These are phyloP conservation scores for Sebastes cheni DNA, from an alignment of 2,797 vertebrate genomes.

Conservation along the genomic window DNA sequence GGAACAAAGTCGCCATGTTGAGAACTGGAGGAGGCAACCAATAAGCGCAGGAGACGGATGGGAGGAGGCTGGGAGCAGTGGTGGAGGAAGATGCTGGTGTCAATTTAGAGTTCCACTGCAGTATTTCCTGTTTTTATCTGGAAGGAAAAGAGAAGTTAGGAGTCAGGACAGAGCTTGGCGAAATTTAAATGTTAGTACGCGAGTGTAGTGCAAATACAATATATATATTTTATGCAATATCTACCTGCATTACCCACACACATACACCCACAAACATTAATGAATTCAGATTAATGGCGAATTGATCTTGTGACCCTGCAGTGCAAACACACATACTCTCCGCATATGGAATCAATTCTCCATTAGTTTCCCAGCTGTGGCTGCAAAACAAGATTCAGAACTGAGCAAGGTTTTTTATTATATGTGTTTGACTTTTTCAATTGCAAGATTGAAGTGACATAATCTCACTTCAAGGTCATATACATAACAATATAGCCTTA, in stretches of 20 bases:
- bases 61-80: not conserved
- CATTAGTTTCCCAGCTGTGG: slow-evolving; percentile 11
- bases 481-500: not conserved
- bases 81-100: not conserved
- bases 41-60: not conserved
- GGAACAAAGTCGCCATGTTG: slow-evolving; percentile 84
- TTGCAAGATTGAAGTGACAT: not conserved
- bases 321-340: not conserved
- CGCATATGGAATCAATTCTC: not conserved
- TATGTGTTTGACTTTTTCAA: not conserved
- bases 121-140: slow-evolving; percentile 5
- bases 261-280: not conserved
- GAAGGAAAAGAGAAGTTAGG: not conserved
- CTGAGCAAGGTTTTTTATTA: not conserved
- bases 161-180: not conserved
- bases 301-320: not conserved
- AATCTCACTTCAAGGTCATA: not conserved
- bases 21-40: slow-evolving; percentile 30
- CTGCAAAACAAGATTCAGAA: not conserved
- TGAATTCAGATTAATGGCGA: not conserved
- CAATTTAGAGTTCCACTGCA: not conserved
- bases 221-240: not conserved
- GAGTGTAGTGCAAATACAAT: not conserved
- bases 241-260: not conserved
- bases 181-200: not conserved